Evolutionary conservation across 2,113 vertebrate genomes (phyloP), one percentile per base, ranked within the genome.

Genomic region (Psittacus erithacus): DNA sequence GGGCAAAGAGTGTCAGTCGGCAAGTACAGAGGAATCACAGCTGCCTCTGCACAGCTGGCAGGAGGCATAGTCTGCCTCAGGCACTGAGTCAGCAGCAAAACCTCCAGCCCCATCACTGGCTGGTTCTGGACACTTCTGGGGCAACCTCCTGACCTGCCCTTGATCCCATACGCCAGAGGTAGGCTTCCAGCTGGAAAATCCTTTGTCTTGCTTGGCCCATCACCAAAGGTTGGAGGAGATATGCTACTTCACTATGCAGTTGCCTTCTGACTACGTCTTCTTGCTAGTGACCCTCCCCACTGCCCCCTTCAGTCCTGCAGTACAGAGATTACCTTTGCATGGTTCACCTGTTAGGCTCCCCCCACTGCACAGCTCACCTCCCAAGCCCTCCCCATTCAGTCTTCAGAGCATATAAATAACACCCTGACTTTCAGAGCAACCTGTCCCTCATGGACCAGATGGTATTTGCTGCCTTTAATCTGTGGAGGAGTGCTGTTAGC

Each of bases 341-440:
- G 35, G 18, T 25, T 14, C 35, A 20, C 9, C 57, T 2, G 0
- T 24, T 46, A 28, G 0, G 0, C 47, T 79, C 39, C 57, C 8
- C 17, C 27, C 25, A 67, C 4, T 1, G 2, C 39, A 17, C 25
- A 44, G 57, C 39, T 60, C 52, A 10, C 12, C 25, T 35, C n/a
- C 22, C 33, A n/a, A 5, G 22, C 57, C 17, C 17, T 33, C 75
- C n/a, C 1, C 0, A 14, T 7, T 50, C 41, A 7, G 27, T 4
- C 73, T 25, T 35, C 43, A 74, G 52, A 59, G 39, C 11, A 17
- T 10, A 22, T 8, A 49, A 38, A 57, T 23, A 62, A 33, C 43
- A 46, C 73, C 20, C 33, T 55, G 43, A 19, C 49, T 70, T 43
- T n/a, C 77, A 43, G 46, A 81, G 47, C 33, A 47, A 43, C 55